Evolutionary conservation across 2,888 invertebrate genomes (phyloP).

Genomic region (Trissoscelio sp.): DNA sequence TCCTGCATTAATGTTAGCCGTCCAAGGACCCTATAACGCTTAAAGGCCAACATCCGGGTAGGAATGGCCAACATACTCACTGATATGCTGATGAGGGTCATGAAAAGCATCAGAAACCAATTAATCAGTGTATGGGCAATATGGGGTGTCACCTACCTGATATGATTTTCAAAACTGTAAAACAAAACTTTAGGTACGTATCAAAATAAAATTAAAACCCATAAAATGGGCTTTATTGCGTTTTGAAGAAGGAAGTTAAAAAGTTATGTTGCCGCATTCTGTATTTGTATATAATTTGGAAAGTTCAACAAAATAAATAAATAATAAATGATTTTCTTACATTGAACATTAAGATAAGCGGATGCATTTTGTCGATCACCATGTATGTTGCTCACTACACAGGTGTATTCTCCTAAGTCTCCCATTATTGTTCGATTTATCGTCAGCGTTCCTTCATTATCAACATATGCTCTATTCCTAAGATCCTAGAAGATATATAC

Average conservation of each 20-base stretch:
- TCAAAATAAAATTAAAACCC: no score
- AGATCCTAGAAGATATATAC: slow-evolving; percentile 85
- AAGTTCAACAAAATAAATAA: no score
- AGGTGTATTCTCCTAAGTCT: slow-evolving; percentile 94
- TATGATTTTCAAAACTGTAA: slow-evolving; percentile 24
- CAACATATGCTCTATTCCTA: slow-evolving; percentile 86
- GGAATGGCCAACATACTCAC: slow-evolving; percentile 63
- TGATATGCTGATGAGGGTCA: slow-evolving; percentile 36
- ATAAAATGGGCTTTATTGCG: no score
- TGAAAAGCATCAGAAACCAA: slow-evolving; percentile 17
- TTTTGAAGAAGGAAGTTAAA: no score
- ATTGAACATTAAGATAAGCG: slow-evolving; percentile 96
- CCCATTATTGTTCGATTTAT: slow-evolving; percentile 91
- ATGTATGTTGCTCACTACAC: slow-evolving; percentile 90
- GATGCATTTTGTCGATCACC: slow-evolving; percentile 91
- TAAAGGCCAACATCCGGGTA: slow-evolving; percentile 71
- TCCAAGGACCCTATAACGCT: slow-evolving; percentile 68
- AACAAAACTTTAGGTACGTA: slow-evolving; percentile 27
- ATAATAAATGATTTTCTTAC: no score
- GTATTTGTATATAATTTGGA: no score
- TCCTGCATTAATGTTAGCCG: slow-evolving; percentile 46
- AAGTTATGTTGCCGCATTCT: no score
- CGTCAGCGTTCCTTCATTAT: slow-evolving; percentile 91
- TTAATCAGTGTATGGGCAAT: slow-evolving; percentile 18
- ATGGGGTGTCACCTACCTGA: slow-evolving; percentile 18